Evolutionary conservation across 2,888 invertebrate genomes (phyloP), one percentile per base, ranked within the genome.

Genomic region (Cataglyphis albicans): DNA sequence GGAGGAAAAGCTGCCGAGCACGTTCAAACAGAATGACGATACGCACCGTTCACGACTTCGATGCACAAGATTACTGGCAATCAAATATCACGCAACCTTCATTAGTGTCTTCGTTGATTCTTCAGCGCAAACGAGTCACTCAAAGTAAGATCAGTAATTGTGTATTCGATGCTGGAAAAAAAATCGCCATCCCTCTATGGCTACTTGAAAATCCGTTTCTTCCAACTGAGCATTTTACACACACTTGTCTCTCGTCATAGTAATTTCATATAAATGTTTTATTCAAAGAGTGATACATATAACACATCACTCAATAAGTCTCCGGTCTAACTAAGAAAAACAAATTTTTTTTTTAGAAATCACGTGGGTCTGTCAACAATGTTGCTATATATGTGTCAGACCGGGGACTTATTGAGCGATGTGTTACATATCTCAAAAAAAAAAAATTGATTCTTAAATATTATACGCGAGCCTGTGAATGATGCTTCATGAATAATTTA

Each of bases 81-180:
- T 87, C 74, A 81, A 52, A 52, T 74, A 87, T 88, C 88, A 88
- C 88, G 88, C 88, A 75, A 88, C 67, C 82, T 84, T 87, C 89
- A 89, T 88, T 85, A 88, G 70, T 84, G 88, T 88, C 88, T 78
- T 75, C 35, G 70, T 48, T 85, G 81, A 84, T 88, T 89, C 64
- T 41, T 18, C 81, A 68, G 29, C 61, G 82, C 15, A 75, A 87
- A 88, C 89, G 67, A 89, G 81, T 89, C 81, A 84, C 83, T 88
- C 80, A 57, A 52, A 44, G 32, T 38, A 15, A 18, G 61, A 59
- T 57, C 38, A 25, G 55, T 78, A 52, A 48, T 12, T 1, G 61
- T 18, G 41, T 29, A 29, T 72, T 44, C 21, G 41, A 59, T 21
- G n/a, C 12, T 6, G 12, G 25, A 59, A 35, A 35, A 59, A 59